phyloP scores from a whole-genome alignment of 2,797 vertebrate genomes.

The Syndactyla subalaris region DNA sequence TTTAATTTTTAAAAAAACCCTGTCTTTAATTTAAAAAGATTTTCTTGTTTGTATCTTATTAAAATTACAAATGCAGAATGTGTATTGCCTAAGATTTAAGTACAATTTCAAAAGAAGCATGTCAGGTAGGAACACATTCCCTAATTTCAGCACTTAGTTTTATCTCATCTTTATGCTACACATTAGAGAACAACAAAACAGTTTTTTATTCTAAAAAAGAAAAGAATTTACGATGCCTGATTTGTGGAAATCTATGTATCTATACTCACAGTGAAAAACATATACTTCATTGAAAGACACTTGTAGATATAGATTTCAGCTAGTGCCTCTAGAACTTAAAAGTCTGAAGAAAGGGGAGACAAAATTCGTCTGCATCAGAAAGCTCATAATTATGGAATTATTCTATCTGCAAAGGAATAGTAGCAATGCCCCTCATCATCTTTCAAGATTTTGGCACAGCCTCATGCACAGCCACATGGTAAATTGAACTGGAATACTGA shows the following conservation, averaged over 20 bases:
- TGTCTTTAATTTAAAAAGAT: neutral
- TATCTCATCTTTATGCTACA: neutral
- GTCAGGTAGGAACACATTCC: neutral
- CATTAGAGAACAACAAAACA: neutral
- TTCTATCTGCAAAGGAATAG: neutral
- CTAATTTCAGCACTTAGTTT: neutral
- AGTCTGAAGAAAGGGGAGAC: neutral
- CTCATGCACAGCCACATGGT: neutral
- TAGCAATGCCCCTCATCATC: neutral
- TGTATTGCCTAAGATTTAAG: neutral
- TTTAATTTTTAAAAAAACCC: neutral
- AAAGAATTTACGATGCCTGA: neutral
- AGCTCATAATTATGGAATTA: conserved; percentile 34
- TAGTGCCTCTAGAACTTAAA: neutral
- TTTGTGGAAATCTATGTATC: neutral
- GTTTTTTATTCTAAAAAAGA: neutral
- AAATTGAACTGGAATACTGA: conserved; percentile 3
- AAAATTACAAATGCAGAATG: neutral
- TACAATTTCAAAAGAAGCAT: neutral
- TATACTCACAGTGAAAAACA: neutral
- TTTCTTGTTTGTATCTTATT: neutral
- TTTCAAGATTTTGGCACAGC: conserved; percentile 22
- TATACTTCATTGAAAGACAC: neutral
- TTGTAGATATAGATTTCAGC: neutral
- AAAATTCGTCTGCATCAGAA: conserved; percentile 17